These are phyloP conservation scores for Protosalanx chinensis DNA, from an alignment of 2,797 vertebrate species.

Conservation along the genomic window DNA sequence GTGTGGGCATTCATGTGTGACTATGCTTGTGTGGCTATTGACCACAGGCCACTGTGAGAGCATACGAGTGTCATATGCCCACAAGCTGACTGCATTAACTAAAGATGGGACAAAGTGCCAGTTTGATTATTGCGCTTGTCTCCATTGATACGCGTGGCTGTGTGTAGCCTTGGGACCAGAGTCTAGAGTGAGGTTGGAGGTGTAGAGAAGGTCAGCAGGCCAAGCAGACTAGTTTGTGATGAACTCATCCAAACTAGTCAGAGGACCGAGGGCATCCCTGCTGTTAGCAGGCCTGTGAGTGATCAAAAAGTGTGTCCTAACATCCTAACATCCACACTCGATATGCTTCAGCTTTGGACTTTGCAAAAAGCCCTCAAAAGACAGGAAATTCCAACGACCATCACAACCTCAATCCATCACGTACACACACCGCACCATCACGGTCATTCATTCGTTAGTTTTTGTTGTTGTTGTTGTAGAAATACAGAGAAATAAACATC, in stretches of 20 bases:
- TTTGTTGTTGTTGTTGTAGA: too few species aligned
- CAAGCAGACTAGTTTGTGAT: conserved; percentile 51
- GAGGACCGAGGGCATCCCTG: conserved; percentile 32
- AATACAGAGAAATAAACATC: too few species aligned
- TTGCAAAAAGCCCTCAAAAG: too few species aligned
- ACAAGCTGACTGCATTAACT: conserved; percentile 49
- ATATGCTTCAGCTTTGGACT: too few species aligned
- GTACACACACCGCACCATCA: too few species aligned
- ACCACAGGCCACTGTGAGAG: conserved; percentile 53
- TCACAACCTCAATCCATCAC: too few species aligned
- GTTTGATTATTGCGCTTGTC: conserved; percentile 68
- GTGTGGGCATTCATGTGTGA: neutral
- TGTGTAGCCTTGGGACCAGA: conserved; percentile 41
- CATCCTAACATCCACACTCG: neutral
- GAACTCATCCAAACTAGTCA: conserved; percentile 58
- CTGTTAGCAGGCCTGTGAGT: conserved; percentile 25
- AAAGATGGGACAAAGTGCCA: conserved; percentile 48
- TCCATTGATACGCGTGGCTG: conserved; percentile 56
- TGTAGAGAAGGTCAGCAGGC: conserved; percentile 36
- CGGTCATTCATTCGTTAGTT: too few species aligned
- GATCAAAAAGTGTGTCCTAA: conserved; percentile 16
- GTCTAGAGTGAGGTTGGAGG: conserved; percentile 28
- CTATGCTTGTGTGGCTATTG: conserved; percentile 1
- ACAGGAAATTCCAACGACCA: too few species aligned
- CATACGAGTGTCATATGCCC: conserved; percentile 54